Evolutionary conservation across 2,113 vertebrate genomes (phyloP), one percentile per base, ranked within the genome.

Genomic region (Mixornis gularis): DNA sequence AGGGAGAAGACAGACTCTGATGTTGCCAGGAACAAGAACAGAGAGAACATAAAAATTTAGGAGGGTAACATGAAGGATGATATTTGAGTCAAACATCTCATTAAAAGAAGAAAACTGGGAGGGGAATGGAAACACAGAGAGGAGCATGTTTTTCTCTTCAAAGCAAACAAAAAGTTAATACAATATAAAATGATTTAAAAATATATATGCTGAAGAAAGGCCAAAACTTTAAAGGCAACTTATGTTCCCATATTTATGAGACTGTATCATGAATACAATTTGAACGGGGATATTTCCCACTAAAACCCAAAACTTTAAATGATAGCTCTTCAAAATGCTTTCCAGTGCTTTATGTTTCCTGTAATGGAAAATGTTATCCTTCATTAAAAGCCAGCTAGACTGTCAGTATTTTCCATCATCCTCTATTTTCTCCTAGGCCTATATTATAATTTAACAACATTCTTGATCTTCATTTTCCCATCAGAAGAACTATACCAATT

Each of bases 301-400:
- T 87, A 93, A 93, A 89, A 58, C 74, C 70, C 78, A 85, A 87
- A 85, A 89, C 59, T 92, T 87, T 83, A 96, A 96, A 92, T 93
- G 59, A 80, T 89, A 95, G 94, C 48, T 91, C 79, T 91, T 87
- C 63, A 89, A 79, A 95, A 91, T 73, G 22, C 82, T 96, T 96
- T 92, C 91, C 84, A 87, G 55, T 66, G 63, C 48, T 89, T 96
- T 93, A 92, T 3, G 1, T 85, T 91, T 93, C 81, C 89, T 91
- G 87, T 95, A 93, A 89, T 95, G 86, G 92, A 96, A 96, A 95
- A 92, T 62, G 26, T 88, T 93, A 79, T 92, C 30, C 91, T 87
- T 92, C 66, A 73, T 93, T 79, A 77, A 85, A 94, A 58, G 3
- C 19, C 71, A 79, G 51, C 25, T 73, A 82, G 32, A 59, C 36